A percentile compares a stretch with the other conserved stretches of the same genome.
Conservation (phyloP, 2,797 vertebrate genomes). For the Taenioides sp. region DNA sequence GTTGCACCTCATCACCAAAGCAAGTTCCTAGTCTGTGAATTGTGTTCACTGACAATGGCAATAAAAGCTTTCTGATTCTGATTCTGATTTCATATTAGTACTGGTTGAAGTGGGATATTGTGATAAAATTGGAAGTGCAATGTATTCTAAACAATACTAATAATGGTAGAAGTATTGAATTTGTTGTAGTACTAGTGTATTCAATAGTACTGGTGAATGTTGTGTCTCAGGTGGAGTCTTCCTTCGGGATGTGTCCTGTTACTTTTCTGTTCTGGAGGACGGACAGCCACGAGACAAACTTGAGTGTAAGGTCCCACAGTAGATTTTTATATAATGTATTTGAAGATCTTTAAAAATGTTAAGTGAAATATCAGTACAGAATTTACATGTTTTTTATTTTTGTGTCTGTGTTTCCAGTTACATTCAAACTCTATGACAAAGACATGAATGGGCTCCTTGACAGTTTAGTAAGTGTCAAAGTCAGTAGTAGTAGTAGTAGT, state of each 20-base stretch:
- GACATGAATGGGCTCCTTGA: slow-evolving; percentile 88
- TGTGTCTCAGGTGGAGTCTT: slow-evolving; percentile 73
- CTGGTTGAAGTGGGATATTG: no score
- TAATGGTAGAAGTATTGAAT: background rate
- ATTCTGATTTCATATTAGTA: no score
- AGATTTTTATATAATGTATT: background rate
- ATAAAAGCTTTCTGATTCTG: no score
- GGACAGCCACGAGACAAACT: slow-evolving; percentile 88
- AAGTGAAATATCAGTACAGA: background rate
- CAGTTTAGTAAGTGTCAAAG: slow-evolving; percentile 81
- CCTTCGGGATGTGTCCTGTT: slow-evolving; percentile 88
- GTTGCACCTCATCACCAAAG: no score
- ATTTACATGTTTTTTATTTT: background rate
- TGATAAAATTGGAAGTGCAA: no score
- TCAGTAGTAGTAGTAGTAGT: background rate
- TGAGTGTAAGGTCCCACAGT: slow-evolving; percentile 79
- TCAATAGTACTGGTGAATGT: background rate
- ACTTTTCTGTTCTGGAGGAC: slow-evolving; percentile 90
- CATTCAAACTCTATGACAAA: slow-evolving; percentile 91
- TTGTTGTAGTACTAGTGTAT: background rate
- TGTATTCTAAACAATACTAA: background rate
- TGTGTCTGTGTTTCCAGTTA: slow-evolving; percentile 75
- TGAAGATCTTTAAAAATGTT: background rate
- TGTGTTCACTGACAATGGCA: no score
- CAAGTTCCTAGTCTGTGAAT: no score